Base-by-base conservation (phyloP, 2,113 vertebrate species). In the Meriones unguiculatus region DNA sequence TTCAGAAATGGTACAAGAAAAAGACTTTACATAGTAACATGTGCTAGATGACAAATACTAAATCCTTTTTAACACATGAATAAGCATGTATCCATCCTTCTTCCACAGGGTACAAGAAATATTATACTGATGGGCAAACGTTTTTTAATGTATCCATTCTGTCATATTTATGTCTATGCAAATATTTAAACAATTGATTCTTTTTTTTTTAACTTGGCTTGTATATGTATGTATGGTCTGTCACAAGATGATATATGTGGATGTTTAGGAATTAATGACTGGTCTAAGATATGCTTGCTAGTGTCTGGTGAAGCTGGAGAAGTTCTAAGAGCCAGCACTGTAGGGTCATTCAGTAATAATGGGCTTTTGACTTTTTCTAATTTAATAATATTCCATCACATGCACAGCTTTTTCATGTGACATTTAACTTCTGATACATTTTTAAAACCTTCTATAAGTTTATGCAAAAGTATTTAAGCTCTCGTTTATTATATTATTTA, bases 41-140 rank as follows among this genome's bases (percentile, higher is more conserved):
- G 59, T 64, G n/a, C 35, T 82, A 67, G 76, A 81, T 5, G 72
- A 35, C 73, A 95, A 80, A 88, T 80, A 96, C 54, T 76, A 46
- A 78, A 72, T 65, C 4, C 35, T 12, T 50, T 95, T 81, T n/a
- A 80, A 78, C 82, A 78, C 30, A 38, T 75, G 64, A 95, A 80
- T 94, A 75, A 75, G 13, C 15, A 5, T 84, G 54, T 87, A 62
- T 73, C 90, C 87, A 95, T 90, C 52, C 38, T 97, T 90, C 28
- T 86, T 93, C 72, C 90, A 25, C 28, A 81, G 50, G 70, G 64
- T 92, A 52, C 24, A 92, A 81, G 72, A 88, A 86, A 87, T 65
- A 80, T 62, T 87, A 59, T 11, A 87, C 87, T 70, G 30, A 70
- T 87, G 54, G 76, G 2, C n/a, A 93, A 84, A 92, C 9, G 69